A percentile compares a stretch with the other conserved stretches of the same genome.
These are phyloP conservation scores for Sphaeridia pumilis DNA, from an alignment of 2,888 invertebrate genomes.

Conservation along the genomic window DNA sequence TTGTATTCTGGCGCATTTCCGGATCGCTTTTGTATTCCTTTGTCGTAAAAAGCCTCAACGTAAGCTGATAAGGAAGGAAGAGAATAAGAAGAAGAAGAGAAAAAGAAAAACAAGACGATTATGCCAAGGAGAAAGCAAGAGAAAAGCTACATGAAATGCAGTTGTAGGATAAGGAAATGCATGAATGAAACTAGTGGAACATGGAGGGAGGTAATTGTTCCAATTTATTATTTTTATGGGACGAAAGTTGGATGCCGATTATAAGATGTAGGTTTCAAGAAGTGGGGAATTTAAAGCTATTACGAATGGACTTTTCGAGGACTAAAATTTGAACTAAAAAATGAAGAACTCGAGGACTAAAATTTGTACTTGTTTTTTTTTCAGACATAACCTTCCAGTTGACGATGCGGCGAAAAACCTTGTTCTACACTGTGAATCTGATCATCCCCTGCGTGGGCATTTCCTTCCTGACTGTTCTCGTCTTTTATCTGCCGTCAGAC, in stretches of 20 bases:
- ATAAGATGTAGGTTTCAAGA: no score
- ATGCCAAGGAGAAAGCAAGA: no score
- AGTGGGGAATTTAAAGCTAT: no score
- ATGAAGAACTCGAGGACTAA: no score
- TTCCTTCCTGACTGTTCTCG: slow-evolving; percentile 85
- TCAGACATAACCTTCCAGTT: slow-evolving; percentile 96
- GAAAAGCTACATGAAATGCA: no score
- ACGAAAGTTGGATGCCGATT: slow-evolving; percentile 4
- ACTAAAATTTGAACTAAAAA: no score
- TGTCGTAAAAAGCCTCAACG: background rate
- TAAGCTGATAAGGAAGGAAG: background rate
- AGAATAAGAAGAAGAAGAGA: background rate
- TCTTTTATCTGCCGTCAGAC: slow-evolving; percentile 94
- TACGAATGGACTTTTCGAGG: background rate
- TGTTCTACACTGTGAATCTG: slow-evolving; percentile 92
- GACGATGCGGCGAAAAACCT: slow-evolving; percentile 89
- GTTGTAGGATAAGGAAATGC: background rate
- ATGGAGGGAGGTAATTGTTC: slow-evolving; percentile 13
- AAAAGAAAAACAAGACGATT: no score
- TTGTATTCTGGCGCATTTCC: no score
- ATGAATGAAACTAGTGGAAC: no score
- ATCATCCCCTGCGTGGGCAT: slow-evolving; percentile 97
- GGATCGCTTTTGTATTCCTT: background rate
- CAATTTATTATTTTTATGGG: slow-evolving; percentile 23
- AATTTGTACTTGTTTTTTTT: slow-evolving; percentile 35